Conservation (phyloP, 2,113 vertebrate species). For the Panthera leo region DNA sequence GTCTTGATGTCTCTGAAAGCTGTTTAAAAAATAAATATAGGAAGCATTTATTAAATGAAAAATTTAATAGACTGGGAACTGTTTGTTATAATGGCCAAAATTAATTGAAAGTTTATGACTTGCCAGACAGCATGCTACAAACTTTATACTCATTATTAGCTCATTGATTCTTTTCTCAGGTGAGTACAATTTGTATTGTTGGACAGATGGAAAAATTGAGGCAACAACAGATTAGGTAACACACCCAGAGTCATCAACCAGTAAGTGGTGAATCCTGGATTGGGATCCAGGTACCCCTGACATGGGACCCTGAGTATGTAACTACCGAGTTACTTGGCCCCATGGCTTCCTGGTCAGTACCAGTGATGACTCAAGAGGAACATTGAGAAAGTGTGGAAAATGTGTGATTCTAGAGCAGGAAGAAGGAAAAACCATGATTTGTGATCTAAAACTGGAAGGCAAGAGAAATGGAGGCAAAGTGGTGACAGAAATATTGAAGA, state of each 20-base stretch:
- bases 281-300: background rate
- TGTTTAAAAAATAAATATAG: background rate
- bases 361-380: background rate
- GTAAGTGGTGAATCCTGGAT: background rate
- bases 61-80: background rate
- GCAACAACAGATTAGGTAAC: background rate
- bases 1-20: conserved; percentile 15
- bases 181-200: background rate
- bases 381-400: background rate
- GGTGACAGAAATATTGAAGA: background rate
- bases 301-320: background rate
- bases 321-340: background rate
- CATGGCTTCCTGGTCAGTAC: background rate
- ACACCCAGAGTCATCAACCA: background rate
- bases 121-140: background rate
- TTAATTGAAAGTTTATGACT: background rate
- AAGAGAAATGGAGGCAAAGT: background rate
- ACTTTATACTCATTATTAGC: background rate
- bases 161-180: background rate
- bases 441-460: background rate
- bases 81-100: background rate
- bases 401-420: background rate
- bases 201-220: background rate
- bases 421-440: background rate
- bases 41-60: background rate